Evolutionary conservation across 2,797 vertebrate genomes (phyloP).

Genomic region (Sarcoramphus papa): DNA sequence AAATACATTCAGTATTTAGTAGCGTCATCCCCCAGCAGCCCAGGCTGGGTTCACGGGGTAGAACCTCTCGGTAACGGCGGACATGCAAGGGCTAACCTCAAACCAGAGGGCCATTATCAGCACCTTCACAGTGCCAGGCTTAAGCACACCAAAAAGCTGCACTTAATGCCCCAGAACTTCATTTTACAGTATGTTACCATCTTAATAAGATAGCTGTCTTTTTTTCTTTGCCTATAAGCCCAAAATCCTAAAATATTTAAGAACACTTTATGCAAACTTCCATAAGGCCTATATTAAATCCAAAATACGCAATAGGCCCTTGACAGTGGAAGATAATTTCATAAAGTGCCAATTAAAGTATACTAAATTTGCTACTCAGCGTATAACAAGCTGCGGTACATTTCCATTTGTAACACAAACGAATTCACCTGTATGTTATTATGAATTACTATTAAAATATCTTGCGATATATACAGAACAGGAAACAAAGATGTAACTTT

Average conservation of each 20-base stretch:
- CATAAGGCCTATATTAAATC: not conserved
- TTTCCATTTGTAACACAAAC: not conserved
- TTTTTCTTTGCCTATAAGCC: constrained; percentile 22
- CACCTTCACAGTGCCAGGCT: not conserved
- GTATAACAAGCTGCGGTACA: not conserved
- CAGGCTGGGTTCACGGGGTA: not conserved
- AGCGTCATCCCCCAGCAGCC: fast-evolving
- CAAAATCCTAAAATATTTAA: constrained; percentile 24
- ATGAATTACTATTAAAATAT: not conserved
- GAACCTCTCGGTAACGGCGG: not conserved
- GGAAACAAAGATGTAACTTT: not conserved
- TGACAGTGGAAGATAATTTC: not conserved
- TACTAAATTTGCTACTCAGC: not conserved
- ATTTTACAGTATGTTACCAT: not conserved
- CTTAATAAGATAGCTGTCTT: not conserved
- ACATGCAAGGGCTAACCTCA: not conserved
- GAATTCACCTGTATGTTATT: not conserved
- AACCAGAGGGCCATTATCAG: not conserved
- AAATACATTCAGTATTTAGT: fast-evolving
- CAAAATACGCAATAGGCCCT: not conserved
- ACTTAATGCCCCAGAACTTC: not conserved
- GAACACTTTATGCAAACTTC: not conserved
- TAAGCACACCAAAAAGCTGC: not conserved
- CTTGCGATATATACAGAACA: not conserved
- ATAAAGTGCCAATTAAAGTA: not conserved